phyloP scores from a whole-genome alignment of 2,113 vertebrate species.

The Cebidichthys violaceus region DNA sequence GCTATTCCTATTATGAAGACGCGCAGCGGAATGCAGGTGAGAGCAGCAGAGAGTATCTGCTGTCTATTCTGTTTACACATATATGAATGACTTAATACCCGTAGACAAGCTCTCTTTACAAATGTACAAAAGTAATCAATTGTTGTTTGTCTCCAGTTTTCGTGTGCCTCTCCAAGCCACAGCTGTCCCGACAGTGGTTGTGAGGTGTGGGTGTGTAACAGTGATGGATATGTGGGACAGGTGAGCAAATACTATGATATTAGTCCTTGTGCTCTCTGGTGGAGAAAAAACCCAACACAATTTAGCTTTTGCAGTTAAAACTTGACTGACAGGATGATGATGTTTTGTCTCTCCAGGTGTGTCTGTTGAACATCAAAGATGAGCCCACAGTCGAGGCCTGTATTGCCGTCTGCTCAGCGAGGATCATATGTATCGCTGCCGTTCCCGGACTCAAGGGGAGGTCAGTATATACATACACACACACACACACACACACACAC shows the following conservation, averaged over 20 bases:
- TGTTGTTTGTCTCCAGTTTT: conserved; percentile 86
- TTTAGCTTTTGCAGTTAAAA: not conserved
- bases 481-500: not conserved
- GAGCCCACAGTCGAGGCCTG: conserved; percentile 98
- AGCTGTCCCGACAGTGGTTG: conserved; percentile 90
- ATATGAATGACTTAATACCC: not conserved
- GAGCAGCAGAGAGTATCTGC: conserved; percentile 17
- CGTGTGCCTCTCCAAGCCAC: conserved; percentile 96
- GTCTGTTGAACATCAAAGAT: conserved; percentile 93
- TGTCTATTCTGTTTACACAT: not conserved
- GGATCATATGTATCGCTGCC: conserved; percentile 96
- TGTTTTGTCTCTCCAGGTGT: conserved; percentile 80
- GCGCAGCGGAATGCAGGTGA: conserved; percentile 97
- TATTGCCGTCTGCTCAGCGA: conserved; percentile 96
- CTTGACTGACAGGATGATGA: conserved; percentile 2
- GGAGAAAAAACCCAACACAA: not conserved
- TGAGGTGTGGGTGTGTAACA: conserved; percentile 99
- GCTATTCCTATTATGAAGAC: conserved; percentile 99
- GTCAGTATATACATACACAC: conserved; percentile 38
- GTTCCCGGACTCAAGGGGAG: conserved; percentile 92
- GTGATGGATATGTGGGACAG: conserved; percentile 97
- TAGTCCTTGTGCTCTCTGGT: not conserved
- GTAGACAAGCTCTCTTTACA: not conserved
- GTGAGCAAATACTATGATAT: conserved; percentile 82
- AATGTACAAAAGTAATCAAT: not conserved